Evolutionary conservation across 2,113 vertebrate species (phyloP).

Genomic region (Uria aalge): DNA sequence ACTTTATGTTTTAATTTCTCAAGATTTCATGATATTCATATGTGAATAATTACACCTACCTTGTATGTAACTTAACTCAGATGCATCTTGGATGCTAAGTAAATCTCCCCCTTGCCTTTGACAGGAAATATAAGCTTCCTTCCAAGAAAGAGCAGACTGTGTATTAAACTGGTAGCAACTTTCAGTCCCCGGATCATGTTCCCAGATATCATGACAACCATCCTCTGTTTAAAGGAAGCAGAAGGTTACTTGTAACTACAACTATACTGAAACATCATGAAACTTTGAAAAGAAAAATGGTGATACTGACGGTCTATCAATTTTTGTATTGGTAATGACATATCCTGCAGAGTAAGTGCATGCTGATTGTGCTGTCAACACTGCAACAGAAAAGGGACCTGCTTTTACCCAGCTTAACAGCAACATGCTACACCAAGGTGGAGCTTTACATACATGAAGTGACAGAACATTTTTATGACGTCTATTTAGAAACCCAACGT

Average conservation of each 20-base stretch:
- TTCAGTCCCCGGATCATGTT: constrained; percentile 61
- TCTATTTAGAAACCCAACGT: constrained; percentile 9
- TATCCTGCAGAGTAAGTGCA: not conserved
- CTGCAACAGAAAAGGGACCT: not conserved
- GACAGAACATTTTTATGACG: not conserved
- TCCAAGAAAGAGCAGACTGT: constrained; percentile 84
- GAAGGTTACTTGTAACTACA: not conserved
- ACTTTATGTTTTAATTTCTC: not conserved
- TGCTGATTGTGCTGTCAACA: not conserved
- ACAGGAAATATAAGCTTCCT: constrained; percentile 88
- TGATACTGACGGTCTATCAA: not conserved
- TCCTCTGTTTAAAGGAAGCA: constrained; percentile 77
- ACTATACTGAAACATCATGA: not conserved
- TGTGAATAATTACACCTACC: constrained; percentile 63
- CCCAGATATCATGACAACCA: constrained; percentile 83
- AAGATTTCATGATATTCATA: not conserved
- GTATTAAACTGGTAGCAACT: constrained; percentile 90
- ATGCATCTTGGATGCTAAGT: constrained; percentile 78
- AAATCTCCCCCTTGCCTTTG: constrained; percentile 88
- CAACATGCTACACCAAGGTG: not conserved
- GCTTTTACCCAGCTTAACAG: not conserved
- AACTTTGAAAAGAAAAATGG: not conserved
- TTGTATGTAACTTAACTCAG: constrained; percentile 74
- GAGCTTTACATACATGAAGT: not conserved
- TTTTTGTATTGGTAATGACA: not conserved